phyloP scores from a whole-genome alignment of 1,140 invertebrate genomes.

The Psix sp. region DNA sequence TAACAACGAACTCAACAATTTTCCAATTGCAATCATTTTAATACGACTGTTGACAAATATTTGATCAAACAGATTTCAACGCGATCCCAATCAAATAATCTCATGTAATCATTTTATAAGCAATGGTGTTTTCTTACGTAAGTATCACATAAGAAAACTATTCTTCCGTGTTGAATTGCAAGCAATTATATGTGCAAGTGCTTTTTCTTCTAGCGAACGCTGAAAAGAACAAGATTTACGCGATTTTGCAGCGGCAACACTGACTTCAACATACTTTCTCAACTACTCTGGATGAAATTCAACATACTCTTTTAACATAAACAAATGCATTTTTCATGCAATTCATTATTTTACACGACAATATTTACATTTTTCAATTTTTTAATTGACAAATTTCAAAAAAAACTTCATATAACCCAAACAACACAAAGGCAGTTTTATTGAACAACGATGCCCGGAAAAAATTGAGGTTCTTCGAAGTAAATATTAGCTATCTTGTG shows the following conservation, averaged over 20 bases:
- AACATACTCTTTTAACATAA: no score
- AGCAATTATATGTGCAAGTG: conserved; percentile 52
- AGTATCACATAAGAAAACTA: conserved; percentile 59
- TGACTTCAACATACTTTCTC: conserved; percentile 16
- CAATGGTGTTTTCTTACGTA: conserved; percentile 59
- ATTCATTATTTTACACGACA: not conserved
- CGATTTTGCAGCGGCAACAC: conserved; percentile 23
- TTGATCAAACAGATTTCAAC: no score
- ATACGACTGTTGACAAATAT: not conserved
- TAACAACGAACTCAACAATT: not conserved
- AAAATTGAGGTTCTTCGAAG: conserved; percentile 54
- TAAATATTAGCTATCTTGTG: conserved; percentile 62
- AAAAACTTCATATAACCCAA: conserved; percentile 39
- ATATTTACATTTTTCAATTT: no score
- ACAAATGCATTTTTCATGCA: not conserved
- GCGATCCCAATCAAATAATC: conserved; percentile 52
- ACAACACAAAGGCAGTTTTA: conserved; percentile 46
- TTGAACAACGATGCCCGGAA: conserved; percentile 57
- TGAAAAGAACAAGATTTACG: conserved; percentile 27
- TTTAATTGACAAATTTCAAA: no score
- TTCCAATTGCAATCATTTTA: not conserved
- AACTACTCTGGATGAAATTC: not conserved
- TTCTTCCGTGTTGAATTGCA: conserved; percentile 63
- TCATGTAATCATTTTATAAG: conserved; percentile 63
- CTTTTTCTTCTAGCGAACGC: conserved; percentile 41